phyloP scores from a whole-genome alignment of 1,140 invertebrate genomes.

The Brachionus paranguensis region DNA sequence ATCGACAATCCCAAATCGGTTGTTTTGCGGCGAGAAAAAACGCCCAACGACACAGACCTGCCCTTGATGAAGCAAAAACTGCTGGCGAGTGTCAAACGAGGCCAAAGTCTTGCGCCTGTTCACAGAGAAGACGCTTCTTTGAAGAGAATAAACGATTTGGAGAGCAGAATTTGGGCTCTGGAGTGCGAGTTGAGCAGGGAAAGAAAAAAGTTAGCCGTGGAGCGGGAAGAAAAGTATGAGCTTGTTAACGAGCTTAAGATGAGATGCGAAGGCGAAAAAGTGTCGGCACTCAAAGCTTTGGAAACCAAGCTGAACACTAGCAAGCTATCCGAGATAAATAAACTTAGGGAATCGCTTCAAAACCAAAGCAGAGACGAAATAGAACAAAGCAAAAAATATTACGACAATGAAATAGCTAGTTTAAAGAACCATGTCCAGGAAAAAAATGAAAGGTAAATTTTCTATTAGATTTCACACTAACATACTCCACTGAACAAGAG shows the following conservation, averaged over 20 bases:
- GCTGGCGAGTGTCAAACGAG: not conserved
- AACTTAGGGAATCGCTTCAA: not conserved
- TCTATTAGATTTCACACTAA: no score
- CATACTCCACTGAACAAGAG: no score
- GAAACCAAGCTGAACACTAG: not conserved
- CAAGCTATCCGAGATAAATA: not conserved
- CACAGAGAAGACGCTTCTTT: not conserved
- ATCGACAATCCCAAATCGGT: not conserved
- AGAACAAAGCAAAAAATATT: not conserved
- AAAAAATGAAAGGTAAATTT: not conserved
- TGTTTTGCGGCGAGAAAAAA: not conserved
- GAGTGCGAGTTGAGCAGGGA: not conserved
- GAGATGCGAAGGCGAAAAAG: not conserved
- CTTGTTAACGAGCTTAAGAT: not conserved
- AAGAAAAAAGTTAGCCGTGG: not conserved
- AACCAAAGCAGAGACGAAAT: not conserved
- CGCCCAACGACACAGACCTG: not conserved
- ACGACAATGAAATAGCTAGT: not conserved
- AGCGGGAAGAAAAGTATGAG: constrained; percentile 8
- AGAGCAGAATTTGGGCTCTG: not conserved
- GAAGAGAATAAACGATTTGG: not conserved
- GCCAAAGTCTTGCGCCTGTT: not conserved
- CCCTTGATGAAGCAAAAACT: constrained; percentile 3
- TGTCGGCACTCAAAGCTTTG: not conserved
- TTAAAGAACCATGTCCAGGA: not conserved